Evolutionary conservation across 2,113 vertebrate genomes (phyloP).

Genomic region (Notiomystis cincta): DNA sequence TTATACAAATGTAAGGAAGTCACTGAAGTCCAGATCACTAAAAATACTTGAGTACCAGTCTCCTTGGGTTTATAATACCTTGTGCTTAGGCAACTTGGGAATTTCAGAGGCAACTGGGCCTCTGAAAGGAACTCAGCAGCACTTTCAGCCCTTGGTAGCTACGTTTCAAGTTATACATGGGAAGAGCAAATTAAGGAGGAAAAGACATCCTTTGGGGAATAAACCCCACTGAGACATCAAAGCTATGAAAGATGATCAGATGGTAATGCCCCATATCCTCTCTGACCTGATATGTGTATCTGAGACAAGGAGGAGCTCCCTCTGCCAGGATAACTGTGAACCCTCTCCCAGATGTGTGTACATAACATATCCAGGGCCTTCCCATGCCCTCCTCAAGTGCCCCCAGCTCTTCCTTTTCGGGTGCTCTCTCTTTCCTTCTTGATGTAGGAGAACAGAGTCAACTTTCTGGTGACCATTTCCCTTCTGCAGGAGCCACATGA

Average conservation of each 20-base stretch:
- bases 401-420: background rate
- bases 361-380: rapidly evolving
- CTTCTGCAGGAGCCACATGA: background rate
- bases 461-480: background rate
- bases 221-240: background rate
- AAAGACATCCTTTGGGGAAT: background rate
- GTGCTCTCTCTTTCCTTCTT: background rate
- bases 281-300: background rate
- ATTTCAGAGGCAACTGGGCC: too few species aligned
- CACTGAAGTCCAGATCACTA: background rate
- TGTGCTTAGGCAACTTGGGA: background rate
- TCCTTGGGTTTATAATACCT: background rate
- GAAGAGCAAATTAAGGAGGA: background rate
- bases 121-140: background rate
- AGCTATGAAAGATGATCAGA: background rate
- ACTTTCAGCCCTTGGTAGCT: background rate
- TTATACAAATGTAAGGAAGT: background rate
- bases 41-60: background rate
- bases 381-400: background rate
- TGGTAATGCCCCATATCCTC: background rate
- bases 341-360: background rate
- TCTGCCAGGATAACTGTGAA: background rate
- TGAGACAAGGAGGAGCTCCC: background rate
- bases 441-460: background rate
- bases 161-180: rapidly evolving